phyloP scores from a whole-genome alignment of 2,888 invertebrate genomes.

The Aphodius sticticus region DNA sequence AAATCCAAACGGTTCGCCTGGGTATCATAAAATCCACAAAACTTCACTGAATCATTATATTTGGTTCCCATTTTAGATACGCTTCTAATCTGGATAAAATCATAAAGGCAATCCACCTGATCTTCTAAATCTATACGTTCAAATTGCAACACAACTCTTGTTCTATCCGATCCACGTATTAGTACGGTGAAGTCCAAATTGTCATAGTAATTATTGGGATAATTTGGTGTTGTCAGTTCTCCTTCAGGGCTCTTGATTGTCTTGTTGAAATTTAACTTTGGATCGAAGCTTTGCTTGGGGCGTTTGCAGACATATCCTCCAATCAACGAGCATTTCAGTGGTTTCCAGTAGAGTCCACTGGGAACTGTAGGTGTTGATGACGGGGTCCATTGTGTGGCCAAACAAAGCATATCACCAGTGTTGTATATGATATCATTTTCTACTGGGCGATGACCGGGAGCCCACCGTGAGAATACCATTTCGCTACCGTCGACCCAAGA shows the following conservation, averaged over 20 bases:
- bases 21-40: slow-evolving; percentile 65
- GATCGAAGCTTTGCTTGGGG: slow-evolving; percentile 55
- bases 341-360: slow-evolving; percentile 76
- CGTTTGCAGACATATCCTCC: slow-evolving; percentile 72
- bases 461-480: slow-evolving; percentile 69
- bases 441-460: slow-evolving; percentile 62
- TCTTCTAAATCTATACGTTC: slow-evolving; percentile 75
- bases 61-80: slow-evolving; percentile 54
- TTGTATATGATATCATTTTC: slow-evolving; percentile 52
- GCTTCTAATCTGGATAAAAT: slow-evolving; percentile 73
- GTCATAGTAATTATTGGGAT: slow-evolving; percentile 76
- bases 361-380: slow-evolving; percentile 71
- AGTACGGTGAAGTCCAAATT: slow-evolving; percentile 75
- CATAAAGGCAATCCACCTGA: slow-evolving; percentile 81
- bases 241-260: slow-evolving; percentile 73
- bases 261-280: slow-evolving; percentile 65
- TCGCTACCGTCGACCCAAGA: slow-evolving; percentile 71
- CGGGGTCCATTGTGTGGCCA: slow-evolving; percentile 72
- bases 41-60: slow-evolving; percentile 56
- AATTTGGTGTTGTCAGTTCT: slow-evolving; percentile 73
- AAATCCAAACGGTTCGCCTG: slow-evolving; percentile 67
- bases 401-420: slow-evolving; percentile 55
- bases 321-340: slow-evolving; percentile 68
- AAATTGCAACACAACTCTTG: slow-evolving; percentile 75
- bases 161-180: slow-evolving; percentile 70